These are phyloP conservation scores for Anarhynchus alexandrinus DNA, from an alignment of 2,113 vertebrate genomes.

Conservation along the genomic window DNA sequence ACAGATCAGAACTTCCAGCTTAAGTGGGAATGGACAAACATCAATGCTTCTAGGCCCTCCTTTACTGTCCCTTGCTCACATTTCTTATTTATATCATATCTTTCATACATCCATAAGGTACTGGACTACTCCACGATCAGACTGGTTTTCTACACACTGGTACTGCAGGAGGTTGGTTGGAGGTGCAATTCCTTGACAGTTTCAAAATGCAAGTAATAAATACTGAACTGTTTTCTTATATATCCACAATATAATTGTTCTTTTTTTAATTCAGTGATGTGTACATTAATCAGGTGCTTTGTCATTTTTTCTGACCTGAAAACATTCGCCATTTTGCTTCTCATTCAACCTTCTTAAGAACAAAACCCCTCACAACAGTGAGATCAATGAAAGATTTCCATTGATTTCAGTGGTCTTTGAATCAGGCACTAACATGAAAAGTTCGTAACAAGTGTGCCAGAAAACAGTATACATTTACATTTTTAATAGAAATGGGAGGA, in stretches of 20 bases:
- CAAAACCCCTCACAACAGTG: accelerated
- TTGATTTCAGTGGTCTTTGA: background rate
- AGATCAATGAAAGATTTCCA: background rate
- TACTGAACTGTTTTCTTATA: background rate
- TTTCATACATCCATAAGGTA: background rate
- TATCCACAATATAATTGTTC: accelerated
- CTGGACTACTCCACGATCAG: background rate
- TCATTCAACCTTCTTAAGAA: background rate
- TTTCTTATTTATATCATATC: background rate
- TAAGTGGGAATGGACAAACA: background rate
- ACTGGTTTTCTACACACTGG: background rate
- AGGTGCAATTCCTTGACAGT: background rate
- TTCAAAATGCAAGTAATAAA: background rate
- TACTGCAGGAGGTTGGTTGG: background rate
- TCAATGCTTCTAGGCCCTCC: background rate
- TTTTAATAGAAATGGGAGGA: background rate
- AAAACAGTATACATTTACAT: background rate
- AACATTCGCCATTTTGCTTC: background rate
- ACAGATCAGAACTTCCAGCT: background rate
- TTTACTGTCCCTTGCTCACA: background rate
- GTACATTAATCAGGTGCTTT: background rate
- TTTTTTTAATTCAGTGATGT: background rate
- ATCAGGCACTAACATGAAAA: background rate
- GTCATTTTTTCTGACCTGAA: background rate
- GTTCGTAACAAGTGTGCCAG: background rate